phyloP scores from a whole-genome alignment of 2,797 vertebrate species.

The Protosalanx chinensis region DNA sequence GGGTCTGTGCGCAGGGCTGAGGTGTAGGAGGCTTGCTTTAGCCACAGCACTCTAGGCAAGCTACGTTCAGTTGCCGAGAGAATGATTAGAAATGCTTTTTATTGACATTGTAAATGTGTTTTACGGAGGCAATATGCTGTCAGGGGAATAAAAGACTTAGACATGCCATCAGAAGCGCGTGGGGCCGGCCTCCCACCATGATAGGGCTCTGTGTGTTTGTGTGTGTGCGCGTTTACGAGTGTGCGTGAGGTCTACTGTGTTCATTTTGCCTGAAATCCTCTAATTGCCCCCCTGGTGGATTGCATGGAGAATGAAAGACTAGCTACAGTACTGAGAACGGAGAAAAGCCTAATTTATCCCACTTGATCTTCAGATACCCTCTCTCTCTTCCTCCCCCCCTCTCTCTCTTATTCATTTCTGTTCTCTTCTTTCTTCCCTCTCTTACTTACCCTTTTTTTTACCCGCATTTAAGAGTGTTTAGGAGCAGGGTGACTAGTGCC shows the following conservation, averaged over 20 bases:
- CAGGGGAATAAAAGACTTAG: slow-evolving; percentile 62
- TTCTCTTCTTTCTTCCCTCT: background rate
- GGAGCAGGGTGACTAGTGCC: slow-evolving; percentile 43
- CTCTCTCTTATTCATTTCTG: too few species aligned
- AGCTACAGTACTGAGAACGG: background rate
- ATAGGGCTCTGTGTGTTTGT: background rate
- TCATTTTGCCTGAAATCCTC: slow-evolving; percentile 49
- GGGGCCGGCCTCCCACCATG: background rate
- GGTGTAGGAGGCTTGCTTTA: slow-evolving; percentile 44
- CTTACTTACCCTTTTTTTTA: slow-evolving; percentile 25
- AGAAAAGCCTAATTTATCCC: background rate
- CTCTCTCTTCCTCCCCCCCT: too few species aligned
- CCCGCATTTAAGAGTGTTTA: slow-evolving; percentile 56
- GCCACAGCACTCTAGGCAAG: slow-evolving; percentile 57
- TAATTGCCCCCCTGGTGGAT: slow-evolving; percentile 71
- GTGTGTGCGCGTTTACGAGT: slow-evolving; percentile 10
- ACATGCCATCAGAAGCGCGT: slow-evolving; percentile 10
- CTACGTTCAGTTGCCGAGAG: slow-evolving; percentile 57
- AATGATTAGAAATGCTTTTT: slow-evolving; percentile 75
- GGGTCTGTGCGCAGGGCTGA: slow-evolving; percentile 15
- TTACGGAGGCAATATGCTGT: slow-evolving; percentile 63
- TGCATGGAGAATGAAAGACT: slow-evolving; percentile 39
- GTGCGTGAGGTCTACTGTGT: slow-evolving; percentile 15
- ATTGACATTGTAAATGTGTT: slow-evolving; percentile 75
- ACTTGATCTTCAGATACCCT: background rate